Evolutionary conservation across 2,113 vertebrate species (phyloP), one percentile per base, ranked within the genome.

Genomic region (Prunella fulvescens): DNA sequence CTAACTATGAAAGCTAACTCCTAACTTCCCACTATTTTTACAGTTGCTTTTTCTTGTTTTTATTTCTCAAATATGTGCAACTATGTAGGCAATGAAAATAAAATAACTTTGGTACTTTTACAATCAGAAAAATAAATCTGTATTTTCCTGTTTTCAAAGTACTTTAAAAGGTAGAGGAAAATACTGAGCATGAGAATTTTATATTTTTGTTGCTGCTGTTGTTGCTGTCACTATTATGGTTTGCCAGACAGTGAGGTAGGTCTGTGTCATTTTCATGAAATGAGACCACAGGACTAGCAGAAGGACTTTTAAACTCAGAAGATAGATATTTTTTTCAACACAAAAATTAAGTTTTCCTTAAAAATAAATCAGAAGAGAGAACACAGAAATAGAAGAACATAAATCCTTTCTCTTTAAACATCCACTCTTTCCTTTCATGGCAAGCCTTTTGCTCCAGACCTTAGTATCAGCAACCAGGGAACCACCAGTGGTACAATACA

Each of bases 11-110:
- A 96, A 93, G 45, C 61, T 48, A 89, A 71, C 39, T 91, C 69
- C 56, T 40, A 65, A 25, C 4, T 81, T 89, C 71, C 76, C 51
- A 16, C 58, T 95, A 70, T 91, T 96, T 92, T 81, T 85, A 92
- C 82, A 79, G 62, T 87, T 69, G 37, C 33, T 62, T 92, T 93
- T 72, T 91, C 89, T 91, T 90, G 50, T 82, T 95, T 95, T 89
- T 58, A 33, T 73, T 93, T 95, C 66, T 58, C 29, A 87, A 87
- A 72, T 53, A 48, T 26, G 50, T 3, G 1, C 33, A 92, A 40
- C 24, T 78, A 54, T 24, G 44, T 31, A 95, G 45, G 56, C 8
- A 15, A 72, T 61, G 64, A 76, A 88, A 86, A 86, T 58, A 74
- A 92, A 95, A 64, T 29, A 71, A 56, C 22, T 56, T 45, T 35